Conservation (phyloP, 1,140 invertebrate genomes). For the Manduca sexta region DNA sequence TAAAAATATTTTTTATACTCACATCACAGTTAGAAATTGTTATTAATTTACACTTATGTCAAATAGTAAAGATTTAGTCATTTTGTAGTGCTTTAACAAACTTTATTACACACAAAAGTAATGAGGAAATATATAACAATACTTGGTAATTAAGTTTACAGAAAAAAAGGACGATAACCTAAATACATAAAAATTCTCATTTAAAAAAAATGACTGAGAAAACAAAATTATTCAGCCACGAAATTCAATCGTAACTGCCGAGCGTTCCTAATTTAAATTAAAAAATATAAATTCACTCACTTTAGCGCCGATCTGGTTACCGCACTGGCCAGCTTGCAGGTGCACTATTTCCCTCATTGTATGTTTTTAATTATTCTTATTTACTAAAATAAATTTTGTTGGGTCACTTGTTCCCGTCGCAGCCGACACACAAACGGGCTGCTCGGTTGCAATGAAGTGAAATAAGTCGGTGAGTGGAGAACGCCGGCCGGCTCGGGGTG, state of each 20-base stretch:
- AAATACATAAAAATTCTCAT: neutral
- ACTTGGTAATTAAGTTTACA: neutral
- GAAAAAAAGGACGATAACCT: neutral
- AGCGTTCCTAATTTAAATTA: neutral
- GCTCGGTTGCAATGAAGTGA: constrained; percentile 23
- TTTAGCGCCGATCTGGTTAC: constrained; percentile 90
- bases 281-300: constrained; percentile 67
- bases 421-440: constrained; percentile 9
- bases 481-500: constrained; percentile 34
- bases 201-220: neutral
- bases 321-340: constrained; percentile 89
- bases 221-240: too few species aligned
- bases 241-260: too few species aligned
- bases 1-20: too few species aligned
- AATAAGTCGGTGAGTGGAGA: constrained; percentile 28
- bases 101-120: too few species aligned
- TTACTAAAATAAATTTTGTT: constrained; percentile 10
- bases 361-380: constrained; percentile 10
- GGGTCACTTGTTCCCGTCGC: constrained; percentile 8
- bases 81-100: too few species aligned
- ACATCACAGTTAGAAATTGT: too few species aligned
- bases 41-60: too few species aligned
- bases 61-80: too few species aligned
- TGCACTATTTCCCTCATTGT: constrained; percentile 95
- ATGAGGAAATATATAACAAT: neutral